phyloP scores from a whole-genome alignment of 1,140 invertebrate species.

The Ceratosolen solmsi region DNA sequence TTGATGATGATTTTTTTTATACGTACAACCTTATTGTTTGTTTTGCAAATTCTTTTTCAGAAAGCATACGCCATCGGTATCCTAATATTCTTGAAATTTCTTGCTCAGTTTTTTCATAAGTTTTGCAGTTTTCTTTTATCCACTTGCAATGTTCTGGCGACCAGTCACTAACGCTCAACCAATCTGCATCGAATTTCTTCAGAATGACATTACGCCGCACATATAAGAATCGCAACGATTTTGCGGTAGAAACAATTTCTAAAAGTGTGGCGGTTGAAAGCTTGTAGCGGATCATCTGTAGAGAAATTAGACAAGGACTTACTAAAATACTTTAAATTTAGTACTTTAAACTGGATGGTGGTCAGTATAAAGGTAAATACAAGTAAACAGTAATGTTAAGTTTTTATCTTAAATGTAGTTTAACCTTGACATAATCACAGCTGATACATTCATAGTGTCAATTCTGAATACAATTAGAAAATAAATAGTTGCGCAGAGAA shows the following conservation, averaged over 20 bases:
- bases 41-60: constrained; percentile 81
- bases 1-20: background rate
- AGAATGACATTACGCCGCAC: constrained; percentile 84
- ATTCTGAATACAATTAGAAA: background rate
- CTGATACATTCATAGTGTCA: background rate
- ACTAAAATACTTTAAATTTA: background rate
- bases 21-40: constrained; percentile 64
- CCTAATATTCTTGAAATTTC: constrained; percentile 82
- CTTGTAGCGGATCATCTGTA: constrained; percentile 82
- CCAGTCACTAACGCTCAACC: constrained; percentile 80
- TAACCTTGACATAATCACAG: background rate
- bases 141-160: constrained; percentile 79
- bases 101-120: constrained; percentile 79
- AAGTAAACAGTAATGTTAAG: background rate
- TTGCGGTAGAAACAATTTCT: constrained; percentile 80
- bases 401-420: background rate
- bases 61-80: constrained; percentile 81
- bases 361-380: background rate
- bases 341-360: background rate
- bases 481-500: background rate
- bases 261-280: constrained; percentile 87
- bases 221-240: constrained; percentile 78
- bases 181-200: constrained; percentile 78
- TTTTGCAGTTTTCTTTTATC: constrained; percentile 77
- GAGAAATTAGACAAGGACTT: constrained; percentile 25